phyloP scores from a whole-genome alignment of 1,140 invertebrate genomes.

The Brachionus plicatilis region DNA sequence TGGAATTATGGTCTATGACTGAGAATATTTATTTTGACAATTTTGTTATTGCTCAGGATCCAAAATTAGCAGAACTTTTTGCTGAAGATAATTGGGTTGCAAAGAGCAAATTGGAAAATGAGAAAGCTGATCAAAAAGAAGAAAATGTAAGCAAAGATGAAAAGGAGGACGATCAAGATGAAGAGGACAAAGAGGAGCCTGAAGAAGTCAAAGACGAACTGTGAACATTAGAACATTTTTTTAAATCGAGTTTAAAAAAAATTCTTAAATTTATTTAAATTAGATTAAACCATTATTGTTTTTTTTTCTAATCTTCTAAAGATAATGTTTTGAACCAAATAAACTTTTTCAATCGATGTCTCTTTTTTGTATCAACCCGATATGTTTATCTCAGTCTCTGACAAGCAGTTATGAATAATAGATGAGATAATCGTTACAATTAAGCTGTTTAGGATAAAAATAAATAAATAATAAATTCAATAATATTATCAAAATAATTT shows the following conservation, averaged over 20 bases:
- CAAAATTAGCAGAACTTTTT: constrained; percentile 71
- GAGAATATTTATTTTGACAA: constrained; percentile 81
- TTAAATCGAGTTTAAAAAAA: neutral
- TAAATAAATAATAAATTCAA: too few relatives aligned
- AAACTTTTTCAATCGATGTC: neutral
- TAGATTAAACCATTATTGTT: neutral
- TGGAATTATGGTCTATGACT: constrained; percentile 98
- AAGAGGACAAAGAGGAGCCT: neutral
- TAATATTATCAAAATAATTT: too few relatives aligned
- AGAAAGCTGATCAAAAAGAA: neutral
- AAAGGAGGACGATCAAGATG: neutral
- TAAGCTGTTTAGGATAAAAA: too few relatives aligned
- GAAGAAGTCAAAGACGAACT: constrained; percentile 9
- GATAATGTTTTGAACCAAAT: neutral
- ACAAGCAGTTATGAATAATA: too few relatives aligned
- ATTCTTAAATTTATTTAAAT: neutral
- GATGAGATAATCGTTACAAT: too few relatives aligned
- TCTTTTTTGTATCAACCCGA: neutral
- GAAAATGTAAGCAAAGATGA: neutral
- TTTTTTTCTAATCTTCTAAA: neutral
- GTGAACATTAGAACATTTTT: neutral
- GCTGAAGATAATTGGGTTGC: constrained; percentile 75
- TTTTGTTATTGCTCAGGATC: constrained; percentile 80
- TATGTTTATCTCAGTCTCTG: too few relatives aligned
- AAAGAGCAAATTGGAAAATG: constrained; percentile 65